phyloP scores from a whole-genome alignment of 1,140 invertebrate species.

The Ditylenchus dipsaci region DNA sequence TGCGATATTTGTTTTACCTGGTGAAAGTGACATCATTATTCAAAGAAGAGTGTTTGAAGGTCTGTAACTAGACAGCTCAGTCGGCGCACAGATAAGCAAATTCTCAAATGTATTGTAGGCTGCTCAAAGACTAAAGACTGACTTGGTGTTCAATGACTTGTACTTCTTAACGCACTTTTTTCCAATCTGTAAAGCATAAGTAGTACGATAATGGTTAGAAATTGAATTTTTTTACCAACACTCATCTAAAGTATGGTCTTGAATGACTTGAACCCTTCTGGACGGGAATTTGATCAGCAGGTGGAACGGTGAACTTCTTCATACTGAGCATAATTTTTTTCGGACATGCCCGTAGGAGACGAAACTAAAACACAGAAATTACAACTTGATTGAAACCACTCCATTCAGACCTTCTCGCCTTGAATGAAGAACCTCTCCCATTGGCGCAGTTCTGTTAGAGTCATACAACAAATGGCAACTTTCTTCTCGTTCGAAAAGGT shows the following conservation, averaged over 20 bases:
- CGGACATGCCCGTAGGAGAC: slow-evolving; percentile 72
- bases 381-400: slow-evolving; percentile 57
- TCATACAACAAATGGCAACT: slow-evolving; percentile 56
- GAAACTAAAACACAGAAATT: slow-evolving; percentile 61
- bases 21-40: slow-evolving; percentile 10
- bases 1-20: slow-evolving; percentile 87
- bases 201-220: slow-evolving; percentile 9
- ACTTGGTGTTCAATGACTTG: slow-evolving; percentile 80
- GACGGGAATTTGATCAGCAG: slow-evolving; percentile 1
- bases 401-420: slow-evolving; percentile 21
- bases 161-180: slow-evolving; percentile 77
- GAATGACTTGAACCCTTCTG: slow-evolving; percentile 64
- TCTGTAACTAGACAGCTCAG: slow-evolving; percentile 71
- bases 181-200: slow-evolving; percentile 66
- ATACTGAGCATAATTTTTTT: slow-evolving; percentile 68
- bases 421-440: slow-evolving; percentile 30
- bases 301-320: slow-evolving; percentile 83
- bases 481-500: slow-evolving; percentile 11
- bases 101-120: slow-evolving; percentile 97
- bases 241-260: slow-evolving; percentile 46
- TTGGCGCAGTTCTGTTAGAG: slow-evolving; percentile 68
- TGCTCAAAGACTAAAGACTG: slow-evolving; percentile 90
- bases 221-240: slow-evolving; percentile 10
- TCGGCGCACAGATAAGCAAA: slow-evolving; percentile 88
- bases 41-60: too few species aligned